A percentile compares a stretch with the other conserved stretches of the same genome.
Evolutionary conservation across 2,888 invertebrate species (phyloP).

Genomic region (Adineta ricciae): DNA sequence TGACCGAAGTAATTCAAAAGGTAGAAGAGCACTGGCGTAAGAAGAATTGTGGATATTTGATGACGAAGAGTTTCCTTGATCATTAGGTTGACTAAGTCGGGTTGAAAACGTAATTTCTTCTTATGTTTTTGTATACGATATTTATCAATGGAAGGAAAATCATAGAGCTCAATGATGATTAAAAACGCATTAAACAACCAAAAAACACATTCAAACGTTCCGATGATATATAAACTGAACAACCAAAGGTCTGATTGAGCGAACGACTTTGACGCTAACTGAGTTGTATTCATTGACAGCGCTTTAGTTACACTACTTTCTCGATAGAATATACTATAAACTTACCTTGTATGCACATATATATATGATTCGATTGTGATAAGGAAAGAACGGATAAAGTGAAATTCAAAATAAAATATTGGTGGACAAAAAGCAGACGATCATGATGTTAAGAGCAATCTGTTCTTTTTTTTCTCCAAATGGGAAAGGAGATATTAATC

Average conservation of each 20-base stretch:
- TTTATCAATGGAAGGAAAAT: slow-evolving; percentile 14
- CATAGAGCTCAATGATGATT: neutral
- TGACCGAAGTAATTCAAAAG: slow-evolving; percentile 5
- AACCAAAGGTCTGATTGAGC: neutral
- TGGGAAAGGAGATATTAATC: neutral
- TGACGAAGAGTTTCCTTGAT: neutral
- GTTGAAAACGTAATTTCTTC: slow-evolving; percentile 10
- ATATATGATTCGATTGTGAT: neutral
- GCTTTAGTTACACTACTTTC: neutral
- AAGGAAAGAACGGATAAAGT: neutral
- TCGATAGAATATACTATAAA: neutral
- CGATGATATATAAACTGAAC: neutral
- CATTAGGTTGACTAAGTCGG: neutral
- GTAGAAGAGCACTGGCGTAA: neutral
- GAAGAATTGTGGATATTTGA: neutral
- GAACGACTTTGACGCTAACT: neutral
- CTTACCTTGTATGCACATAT: neutral
- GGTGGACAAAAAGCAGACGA: neutral
- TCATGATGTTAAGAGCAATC: neutral
- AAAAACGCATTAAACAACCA: slow-evolving; percentile 8
- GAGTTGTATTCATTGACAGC: neutral
- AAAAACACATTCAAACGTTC: neutral
- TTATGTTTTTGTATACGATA: slow-evolving; percentile 15
- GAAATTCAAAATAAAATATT: neutral
- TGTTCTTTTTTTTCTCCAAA: neutral